A percentile compares a stretch with the other conserved stretches of the same genome.
Conservation (phyloP, 2,888 invertebrate genomes). For the Pheosia gnoma region DNA sequence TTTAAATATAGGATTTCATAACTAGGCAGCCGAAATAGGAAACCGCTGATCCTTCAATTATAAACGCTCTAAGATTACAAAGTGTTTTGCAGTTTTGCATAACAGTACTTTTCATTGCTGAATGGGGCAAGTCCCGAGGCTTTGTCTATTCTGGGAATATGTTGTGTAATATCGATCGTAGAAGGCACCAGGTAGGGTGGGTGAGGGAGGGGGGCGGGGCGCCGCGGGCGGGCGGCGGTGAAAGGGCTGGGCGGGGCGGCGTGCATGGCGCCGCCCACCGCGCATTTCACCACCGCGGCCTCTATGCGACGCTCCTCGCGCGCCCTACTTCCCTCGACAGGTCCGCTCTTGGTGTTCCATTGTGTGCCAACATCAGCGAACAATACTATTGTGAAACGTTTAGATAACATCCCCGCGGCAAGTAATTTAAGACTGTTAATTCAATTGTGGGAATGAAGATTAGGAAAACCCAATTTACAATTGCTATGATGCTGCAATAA, state of each 20-base stretch:
- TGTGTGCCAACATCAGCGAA: constrained; percentile 72
- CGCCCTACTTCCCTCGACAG: constrained; percentile 78
- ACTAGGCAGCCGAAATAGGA: not conserved
- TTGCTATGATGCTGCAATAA: constrained; percentile 24
- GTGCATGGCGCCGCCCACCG: constrained; percentile 77
- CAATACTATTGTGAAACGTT: constrained; percentile 78
- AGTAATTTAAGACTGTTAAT: constrained; percentile 60
- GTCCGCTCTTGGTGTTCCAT: constrained; percentile 79
- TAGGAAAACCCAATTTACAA: constrained; percentile 34
- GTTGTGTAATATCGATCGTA: constrained; percentile 66
- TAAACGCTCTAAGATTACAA: not conserved
- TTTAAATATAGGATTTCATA: too few species aligned
- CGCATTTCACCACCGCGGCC: constrained; percentile 75
- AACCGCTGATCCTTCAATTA: not conserved
- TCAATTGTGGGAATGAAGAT: constrained; percentile 55
- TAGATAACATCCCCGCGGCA: constrained; percentile 73
- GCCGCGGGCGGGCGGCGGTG: constrained; percentile 76
- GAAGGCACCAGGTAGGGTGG: constrained; percentile 50
- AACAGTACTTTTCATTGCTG: constrained; percentile 61
- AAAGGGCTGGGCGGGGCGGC: constrained; percentile 81
- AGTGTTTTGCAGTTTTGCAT: constrained; percentile 46
- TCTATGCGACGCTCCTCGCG: constrained; percentile 57
- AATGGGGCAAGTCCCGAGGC: constrained; percentile 71
- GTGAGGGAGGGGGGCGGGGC: constrained; percentile 67
- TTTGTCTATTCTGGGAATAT: constrained; percentile 67